These are phyloP conservation scores for Pyrocephalus nanus DNA, from an alignment of 2,797 vertebrate genomes.

Conservation along the genomic window DNA sequence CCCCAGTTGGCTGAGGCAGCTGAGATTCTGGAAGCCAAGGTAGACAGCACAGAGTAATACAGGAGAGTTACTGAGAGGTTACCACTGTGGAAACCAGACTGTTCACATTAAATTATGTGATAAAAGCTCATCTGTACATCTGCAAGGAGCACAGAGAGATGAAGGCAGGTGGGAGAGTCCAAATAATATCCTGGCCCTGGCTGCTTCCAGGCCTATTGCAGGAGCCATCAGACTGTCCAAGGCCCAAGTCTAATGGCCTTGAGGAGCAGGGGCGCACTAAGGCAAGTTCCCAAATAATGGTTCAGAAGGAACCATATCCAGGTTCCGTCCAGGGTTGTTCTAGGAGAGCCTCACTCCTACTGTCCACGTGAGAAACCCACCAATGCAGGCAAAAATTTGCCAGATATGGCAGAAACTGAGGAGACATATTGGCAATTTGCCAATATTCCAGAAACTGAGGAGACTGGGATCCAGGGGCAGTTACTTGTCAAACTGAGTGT, in stretches of 20 bases:
- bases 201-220: not conserved
- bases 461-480: not conserved
- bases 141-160: not conserved
- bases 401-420: too few species aligned
- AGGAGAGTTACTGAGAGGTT: not conserved
- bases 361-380: rapidly evolving
- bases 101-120: not conserved
- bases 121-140: not conserved
- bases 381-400: rapidly evolving
- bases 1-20: not conserved
- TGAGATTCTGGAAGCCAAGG: not conserved
- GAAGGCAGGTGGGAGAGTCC: not conserved
- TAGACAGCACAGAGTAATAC: not conserved
- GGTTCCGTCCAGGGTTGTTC: not conserved
- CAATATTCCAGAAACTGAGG: too few species aligned
- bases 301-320: not conserved
- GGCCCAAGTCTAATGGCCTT: not conserved
- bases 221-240: not conserved
- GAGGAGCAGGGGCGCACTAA: not conserved
- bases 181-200: not conserved
- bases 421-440: too few species aligned
- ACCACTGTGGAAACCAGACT: not conserved
- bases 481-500: not conserved
- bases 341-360: not conserved
- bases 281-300: not conserved